A percentile compares a stretch with the other conserved stretches of the same genome.
phyloP scores from a whole-genome alignment of 2,113 vertebrate species.

The Sander lucioperca region DNA sequence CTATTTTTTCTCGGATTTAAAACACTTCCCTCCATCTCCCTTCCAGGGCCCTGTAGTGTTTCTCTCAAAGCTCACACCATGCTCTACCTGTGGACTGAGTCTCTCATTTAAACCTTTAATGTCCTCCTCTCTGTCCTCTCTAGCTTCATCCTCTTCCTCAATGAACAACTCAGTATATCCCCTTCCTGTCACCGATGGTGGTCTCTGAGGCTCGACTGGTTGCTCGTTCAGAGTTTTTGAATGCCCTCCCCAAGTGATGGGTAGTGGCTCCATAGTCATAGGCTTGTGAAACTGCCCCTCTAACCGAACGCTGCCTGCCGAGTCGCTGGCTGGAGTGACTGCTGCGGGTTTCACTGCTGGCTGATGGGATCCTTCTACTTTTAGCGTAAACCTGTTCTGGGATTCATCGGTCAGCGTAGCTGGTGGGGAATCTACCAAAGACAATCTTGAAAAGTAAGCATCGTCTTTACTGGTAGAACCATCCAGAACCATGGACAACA shows the following conservation, averaged over 20 bases:
- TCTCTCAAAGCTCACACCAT: constrained; percentile 61
- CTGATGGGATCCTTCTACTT: constrained; percentile 17
- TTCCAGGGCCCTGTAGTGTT: constrained; percentile 1
- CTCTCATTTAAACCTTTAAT: constrained; percentile 74
- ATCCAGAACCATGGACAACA: constrained; percentile 64
- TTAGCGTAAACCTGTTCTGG: constrained; percentile 27
- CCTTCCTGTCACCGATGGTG: constrained; percentile 63
- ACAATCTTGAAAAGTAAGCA: constrained; percentile 23
- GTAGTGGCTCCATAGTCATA: constrained; percentile 67
- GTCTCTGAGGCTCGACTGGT: constrained; percentile 58
- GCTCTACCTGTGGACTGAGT: constrained; percentile 87
- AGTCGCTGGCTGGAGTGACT: neutral
- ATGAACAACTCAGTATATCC: constrained; percentile 87
- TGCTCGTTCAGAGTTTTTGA: constrained; percentile 46
- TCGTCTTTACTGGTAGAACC: constrained; percentile 54
- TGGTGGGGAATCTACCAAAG: constrained; percentile 9
- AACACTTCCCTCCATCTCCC: constrained; percentile 44
- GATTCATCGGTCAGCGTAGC: neutral
- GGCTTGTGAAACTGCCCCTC: constrained; percentile 73
- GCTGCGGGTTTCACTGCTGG: neutral
- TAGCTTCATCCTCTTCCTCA: constrained; percentile 85
- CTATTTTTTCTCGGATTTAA: neutral
- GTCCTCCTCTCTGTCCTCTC: constrained; percentile 78
- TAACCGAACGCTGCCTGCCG: constrained; percentile 6
- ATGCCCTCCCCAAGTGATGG: constrained; percentile 64